Base-by-base conservation (phyloP, 2,113 vertebrate genomes). In the Cygnus atratus region DNA sequence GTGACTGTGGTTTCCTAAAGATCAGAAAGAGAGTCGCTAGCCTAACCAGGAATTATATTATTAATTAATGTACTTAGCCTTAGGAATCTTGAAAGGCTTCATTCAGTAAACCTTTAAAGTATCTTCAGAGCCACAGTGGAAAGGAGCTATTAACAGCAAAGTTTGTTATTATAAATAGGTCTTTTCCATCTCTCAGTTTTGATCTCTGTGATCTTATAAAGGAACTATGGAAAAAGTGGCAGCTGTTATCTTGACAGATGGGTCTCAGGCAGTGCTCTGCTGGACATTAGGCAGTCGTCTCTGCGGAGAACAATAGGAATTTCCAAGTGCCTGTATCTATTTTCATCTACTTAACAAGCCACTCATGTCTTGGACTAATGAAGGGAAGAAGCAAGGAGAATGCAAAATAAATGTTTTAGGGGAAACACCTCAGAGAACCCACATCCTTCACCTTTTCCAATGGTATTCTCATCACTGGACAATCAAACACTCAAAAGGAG, bases 201-300 rank as follows among this genome's bases (percentile, higher is more conserved):
- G 78, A 96, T 91, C 87, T 89, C 20, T 4, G 52, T 89, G 88
- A 92, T 91, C 94, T 93, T 93, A 90, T 66, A 95, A 95, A 93
- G 0, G 1, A 96, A 96, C 88, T 78, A 95, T 87, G 92, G 95
- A 92, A 94, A 96, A 96, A 96, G 88, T 46, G 74, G 84, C 96
- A 96, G 97, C 94, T 96, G 94, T 84, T 96, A 80, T 91, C 94
- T 85, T 93, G 95, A 94, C 96, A 97, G 95, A 95, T 93, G 94
- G 63, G 67, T 93, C 67, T 76, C 67, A 75, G 81, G 81, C 91
- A 80, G 14, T 73, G 77, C 92, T 91, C 80, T 88, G 46, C 52
- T 95, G 93, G 92, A 93, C 93, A 84, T 80, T 48, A 92, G 84
- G 83, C 74, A 81, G 83, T 87, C 14, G 0, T 74, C 80, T 78